A percentile compares a stretch with the other conserved stretches of the same genome.
Conservation (phyloP, 2,888 invertebrate genomes). For the Troides helena region DNA sequence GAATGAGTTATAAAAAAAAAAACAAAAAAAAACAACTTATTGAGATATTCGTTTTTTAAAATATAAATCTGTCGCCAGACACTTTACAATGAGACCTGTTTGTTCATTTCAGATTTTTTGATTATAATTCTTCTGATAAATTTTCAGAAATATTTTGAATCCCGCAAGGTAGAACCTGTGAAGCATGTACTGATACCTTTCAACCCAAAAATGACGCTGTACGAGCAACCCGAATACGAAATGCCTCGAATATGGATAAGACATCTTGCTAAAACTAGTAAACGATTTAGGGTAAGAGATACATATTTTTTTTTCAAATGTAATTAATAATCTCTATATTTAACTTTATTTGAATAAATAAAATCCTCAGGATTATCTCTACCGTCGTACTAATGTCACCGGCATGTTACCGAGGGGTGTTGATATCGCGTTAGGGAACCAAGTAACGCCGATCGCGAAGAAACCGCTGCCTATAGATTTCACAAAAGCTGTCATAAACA, state of each 20-base stretch:
- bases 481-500: conserved; percentile 40
- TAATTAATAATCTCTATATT: too few relatives aligned
- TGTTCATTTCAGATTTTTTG: too few relatives aligned
- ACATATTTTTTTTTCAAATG: too few relatives aligned
- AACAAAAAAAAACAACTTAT: too few relatives aligned
- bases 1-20: too few relatives aligned
- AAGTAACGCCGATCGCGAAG: conserved; percentile 38
- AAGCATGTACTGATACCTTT: conserved; percentile 57
- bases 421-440: conserved; percentile 40
- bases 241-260: conserved; percentile 60
- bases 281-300: conserved; percentile 53
- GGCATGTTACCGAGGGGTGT: conserved; percentile 46
- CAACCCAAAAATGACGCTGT: conserved; percentile 57
- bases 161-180: conserved; percentile 47
- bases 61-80: too few relatives aligned
- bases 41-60: too few relatives aligned
- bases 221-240: conserved; percentile 67
- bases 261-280: conserved; percentile 58
- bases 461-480: conserved; percentile 54
- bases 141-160: conserved; percentile 55
- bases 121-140: neutral
- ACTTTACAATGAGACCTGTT: too few relatives aligned
- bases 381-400: conserved; percentile 35
- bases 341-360: neutral
- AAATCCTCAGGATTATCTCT: conserved; percentile 28